Base-by-base conservation (phyloP, 1,140 invertebrate genomes). In the Cylas formicarius region DNA sequence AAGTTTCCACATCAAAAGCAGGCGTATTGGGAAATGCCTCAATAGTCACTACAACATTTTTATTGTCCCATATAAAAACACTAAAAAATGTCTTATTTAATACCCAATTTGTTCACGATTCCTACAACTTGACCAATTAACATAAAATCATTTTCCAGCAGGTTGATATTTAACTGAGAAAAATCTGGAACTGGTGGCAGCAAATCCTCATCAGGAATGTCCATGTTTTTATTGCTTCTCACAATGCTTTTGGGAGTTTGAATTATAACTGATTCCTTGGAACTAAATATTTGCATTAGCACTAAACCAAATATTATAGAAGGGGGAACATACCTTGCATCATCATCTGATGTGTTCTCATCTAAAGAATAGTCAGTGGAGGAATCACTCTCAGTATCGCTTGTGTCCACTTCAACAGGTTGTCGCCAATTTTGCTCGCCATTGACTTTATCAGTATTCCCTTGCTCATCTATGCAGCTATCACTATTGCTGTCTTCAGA, bases 181-280 rank as follows among this genome's bases (percentile, higher is more conserved):
- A 60, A 28, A 58, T 91, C 82, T 66, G 90, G 79, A 48, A 92
- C 84, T 0, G 85, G 84, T 2, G 87, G 87, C 28, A 92, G 68
- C 5, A 29, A 35, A 28, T 44, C 34, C 27, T 53, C 36, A 21
- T 39, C 4, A 27, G 23, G 6, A 29, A 7, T 14, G 5, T n/a
- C 32, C 18, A 47, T 31, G 13, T 29, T 14, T 19, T 40, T n/a
- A 6, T 24, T 11, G 26, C 34, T 48, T 34, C 43, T 38, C 8
- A 40, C 36, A 23, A 42, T 35, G 10, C 44, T 39, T n/a, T 37
- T 48, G 26, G 10, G n/a, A 10, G 5, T 28, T 18, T n/a, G 18
- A 43, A 20, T 35, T 26, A 10, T 8, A 33, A 23, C 18, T 38
- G 34, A 38, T 4, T 40, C 32, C 32, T 36, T n/a, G 7, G 33